Percentiles rank a stretch among this genome's conserved stretches.
Conservation (phyloP, 1,140 invertebrate genomes). For the Venturia canescens region DNA sequence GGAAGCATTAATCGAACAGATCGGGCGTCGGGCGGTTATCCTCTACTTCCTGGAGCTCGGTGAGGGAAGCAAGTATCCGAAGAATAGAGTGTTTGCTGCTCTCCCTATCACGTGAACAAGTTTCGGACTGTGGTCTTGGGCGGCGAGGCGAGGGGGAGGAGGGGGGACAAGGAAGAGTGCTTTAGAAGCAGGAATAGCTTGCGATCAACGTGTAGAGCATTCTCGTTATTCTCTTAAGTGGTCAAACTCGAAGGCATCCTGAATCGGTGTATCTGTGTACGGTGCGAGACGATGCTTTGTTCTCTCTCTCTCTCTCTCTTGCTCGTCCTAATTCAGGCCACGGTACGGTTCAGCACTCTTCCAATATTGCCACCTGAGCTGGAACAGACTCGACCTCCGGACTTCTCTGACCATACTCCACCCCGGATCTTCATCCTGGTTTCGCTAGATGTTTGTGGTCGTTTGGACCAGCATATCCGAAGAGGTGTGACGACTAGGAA, state of each 20-base stretch:
- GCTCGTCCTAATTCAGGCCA: not conserved
- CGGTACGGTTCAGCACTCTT: constrained; percentile 8
- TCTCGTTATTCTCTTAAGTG: constrained; percentile 30
- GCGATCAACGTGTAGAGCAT: not conserved
- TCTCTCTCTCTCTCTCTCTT: not conserved
- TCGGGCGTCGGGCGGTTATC: constrained; percentile 11
- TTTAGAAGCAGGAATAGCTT: not conserved
- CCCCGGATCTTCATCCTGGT: not conserved
- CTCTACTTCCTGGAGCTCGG: not conserved
- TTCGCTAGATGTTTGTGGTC: not conserved
- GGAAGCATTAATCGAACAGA: constrained; percentile 16
- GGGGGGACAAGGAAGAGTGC: not conserved
- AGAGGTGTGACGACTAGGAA: no score
- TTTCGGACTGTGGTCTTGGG: constrained; percentile 20
- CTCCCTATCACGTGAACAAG: not conserved
- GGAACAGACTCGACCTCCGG: not conserved
- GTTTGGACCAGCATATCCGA: no score
- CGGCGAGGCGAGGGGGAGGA: no score
- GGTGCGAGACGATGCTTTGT: not conserved
- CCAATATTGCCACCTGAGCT: constrained; percentile 9
- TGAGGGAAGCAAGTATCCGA: not conserved
- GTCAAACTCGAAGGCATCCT: constrained; percentile 24
- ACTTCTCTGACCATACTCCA: not conserved
- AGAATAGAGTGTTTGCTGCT: constrained; percentile 13
- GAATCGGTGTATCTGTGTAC: constrained; percentile 6